A percentile compares a stretch with the other conserved stretches of the same genome.
Conservation (phyloP, 2,888 invertebrate species). For the Pogonocherus hispidulus region DNA sequence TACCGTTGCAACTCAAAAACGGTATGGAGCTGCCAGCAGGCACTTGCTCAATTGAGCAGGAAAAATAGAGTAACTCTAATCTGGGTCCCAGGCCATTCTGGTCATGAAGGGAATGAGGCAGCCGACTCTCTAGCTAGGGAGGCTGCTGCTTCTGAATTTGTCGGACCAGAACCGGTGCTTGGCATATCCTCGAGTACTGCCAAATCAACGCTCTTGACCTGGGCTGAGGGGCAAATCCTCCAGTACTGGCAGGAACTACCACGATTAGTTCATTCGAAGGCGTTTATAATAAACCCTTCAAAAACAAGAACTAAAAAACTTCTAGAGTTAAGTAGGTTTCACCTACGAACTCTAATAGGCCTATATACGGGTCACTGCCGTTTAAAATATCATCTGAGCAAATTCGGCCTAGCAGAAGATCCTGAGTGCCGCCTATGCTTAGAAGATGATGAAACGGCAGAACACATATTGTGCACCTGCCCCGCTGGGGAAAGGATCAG, state of each 20-base stretch:
- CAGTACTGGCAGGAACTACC: not conserved
- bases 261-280: not conserved
- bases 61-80: not conserved
- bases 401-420: no score
- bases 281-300: no score
- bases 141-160: not conserved
- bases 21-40: conserved; percentile 2
- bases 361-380: no score
- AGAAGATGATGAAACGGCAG: no score
- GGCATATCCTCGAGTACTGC: not conserved
- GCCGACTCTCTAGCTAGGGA: not conserved
- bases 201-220: not conserved
- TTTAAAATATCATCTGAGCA: no score
- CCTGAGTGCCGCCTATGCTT: no score
- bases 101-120: not conserved
- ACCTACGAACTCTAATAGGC: no score
- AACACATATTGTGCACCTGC: no score
- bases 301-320: no score
- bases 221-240: not conserved
- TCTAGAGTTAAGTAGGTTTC: no score
- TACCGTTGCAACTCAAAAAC: not conserved
- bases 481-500: no score
- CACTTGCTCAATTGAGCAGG: not conserved
- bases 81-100: conserved; percentile 1
- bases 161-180: not conserved